These are phyloP conservation scores for Achlya flavicornis DNA, from an alignment of 2,888 invertebrate species.

Conservation along the genomic window DNA sequence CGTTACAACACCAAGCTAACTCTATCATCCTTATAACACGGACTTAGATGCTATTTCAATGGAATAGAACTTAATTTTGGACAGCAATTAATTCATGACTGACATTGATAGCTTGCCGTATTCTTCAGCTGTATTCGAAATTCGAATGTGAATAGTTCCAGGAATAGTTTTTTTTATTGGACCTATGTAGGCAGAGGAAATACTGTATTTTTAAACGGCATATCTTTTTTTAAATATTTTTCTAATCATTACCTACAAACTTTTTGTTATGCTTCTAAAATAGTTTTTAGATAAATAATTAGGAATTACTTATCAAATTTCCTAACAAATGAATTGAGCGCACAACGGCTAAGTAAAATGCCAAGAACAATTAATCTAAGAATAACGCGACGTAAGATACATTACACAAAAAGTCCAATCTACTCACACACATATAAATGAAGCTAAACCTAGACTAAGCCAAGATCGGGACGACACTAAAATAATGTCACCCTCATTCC, in stretches of 20 bases:
- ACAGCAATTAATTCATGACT: conserved; percentile 31
- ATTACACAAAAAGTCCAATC: background rate
- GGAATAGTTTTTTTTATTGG: conserved; percentile 35
- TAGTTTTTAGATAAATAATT: too few species aligned
- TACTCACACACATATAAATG: background rate
- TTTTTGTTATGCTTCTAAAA: too few species aligned
- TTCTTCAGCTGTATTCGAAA: conserved; percentile 28
- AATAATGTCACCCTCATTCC: conserved; percentile 6
- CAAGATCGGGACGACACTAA: background rate
- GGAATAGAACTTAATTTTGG: conserved; percentile 42
- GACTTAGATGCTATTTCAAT: conserved; percentile 43
- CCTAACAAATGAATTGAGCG: too few species aligned
- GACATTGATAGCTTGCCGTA: conserved; percentile 18
- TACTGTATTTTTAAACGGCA: background rate
- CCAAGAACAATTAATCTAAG: conserved; percentile 10
- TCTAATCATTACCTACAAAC: too few species aligned
- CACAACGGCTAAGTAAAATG: background rate
- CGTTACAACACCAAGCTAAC: conserved; percentile 48
- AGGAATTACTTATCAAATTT: too few species aligned
- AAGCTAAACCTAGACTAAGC: conserved; percentile 5
- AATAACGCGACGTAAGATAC: background rate
- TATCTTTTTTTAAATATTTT: background rate
- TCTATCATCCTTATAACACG: conserved; percentile 36
- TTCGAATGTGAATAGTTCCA: conserved; percentile 40
- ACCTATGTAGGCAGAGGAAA: conserved; percentile 9